Base-by-base conservation (phyloP, 1,140 invertebrate genomes). In the Drosophila quadrilineata region DNA sequence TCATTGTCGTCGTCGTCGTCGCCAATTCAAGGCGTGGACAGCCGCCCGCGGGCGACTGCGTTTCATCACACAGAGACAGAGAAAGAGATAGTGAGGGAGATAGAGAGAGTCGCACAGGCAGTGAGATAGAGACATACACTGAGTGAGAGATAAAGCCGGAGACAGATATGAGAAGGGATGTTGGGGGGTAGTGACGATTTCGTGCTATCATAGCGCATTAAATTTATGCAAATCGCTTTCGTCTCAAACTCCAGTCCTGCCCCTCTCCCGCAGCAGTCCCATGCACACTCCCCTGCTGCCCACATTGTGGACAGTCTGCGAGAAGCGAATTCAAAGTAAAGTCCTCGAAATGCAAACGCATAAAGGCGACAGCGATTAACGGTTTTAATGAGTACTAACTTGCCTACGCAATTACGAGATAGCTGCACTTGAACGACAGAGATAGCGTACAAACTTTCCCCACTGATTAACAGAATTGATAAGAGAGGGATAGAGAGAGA, bases 331-430 rank as follows among this genome's bases (percentile, higher is more conserved):
- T 82, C 63, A 70, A 84, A 82, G 56, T 76, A 71, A 73, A 77
- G 77, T 76, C 75, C 59, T 77, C 22, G 29, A 60, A 71, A 65
- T 71, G 72, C 76, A 72, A 70, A 43, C 65, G 72, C 72, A 72
- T 43, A 64, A 70, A 65, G 71, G 60, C 54, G 71, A 52, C 60
- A 69, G 54, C 77, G 77, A 82, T 82, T 82, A 84, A 84, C 69
- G 69, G 48, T 84, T 84, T 77, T 82, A 82, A 82, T 82, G 77
- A 82, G 79, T 77, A 77, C 77, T 77, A 82, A 66, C 77, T 84
- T 73, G 77, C 76, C 77, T 76, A 76, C 70, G 60, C 68, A 82
- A 82, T 84, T 82, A 82, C 76, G 77, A 84, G 73, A 82, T 70
- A 84, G 73, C 76, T 21, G 17, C 14, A n/a, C n/a, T n/a, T n/a